Conservation (phyloP, 2,113 vertebrate genomes). For the Picathartes gymnocephalus region DNA sequence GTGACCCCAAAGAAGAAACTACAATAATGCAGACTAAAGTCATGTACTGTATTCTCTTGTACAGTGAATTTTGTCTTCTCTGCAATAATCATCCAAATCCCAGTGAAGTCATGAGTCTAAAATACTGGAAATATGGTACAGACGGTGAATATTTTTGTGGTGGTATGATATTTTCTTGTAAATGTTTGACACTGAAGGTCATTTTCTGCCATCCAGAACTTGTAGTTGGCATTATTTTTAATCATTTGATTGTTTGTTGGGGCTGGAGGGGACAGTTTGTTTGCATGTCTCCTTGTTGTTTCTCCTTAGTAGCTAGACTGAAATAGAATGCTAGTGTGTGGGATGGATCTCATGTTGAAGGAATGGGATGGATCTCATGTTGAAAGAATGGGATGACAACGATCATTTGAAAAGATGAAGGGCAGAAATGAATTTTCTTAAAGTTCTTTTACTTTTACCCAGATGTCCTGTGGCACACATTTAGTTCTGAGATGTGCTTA, state of each 20-base stretch:
- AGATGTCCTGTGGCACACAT: background rate
- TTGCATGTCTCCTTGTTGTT: background rate
- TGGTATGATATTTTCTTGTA: background rate
- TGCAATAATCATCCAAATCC: background rate
- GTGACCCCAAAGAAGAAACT: background rate
- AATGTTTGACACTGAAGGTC: rapidly evolving
- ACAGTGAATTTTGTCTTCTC: background rate
- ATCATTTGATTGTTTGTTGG: background rate
- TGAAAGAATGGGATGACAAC: background rate
- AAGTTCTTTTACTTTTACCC: background rate
- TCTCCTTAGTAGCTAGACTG: background rate
- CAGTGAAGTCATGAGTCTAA: background rate
- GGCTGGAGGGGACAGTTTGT: background rate
- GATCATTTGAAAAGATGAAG: background rate
- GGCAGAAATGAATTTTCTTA: background rate
- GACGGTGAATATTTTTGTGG: background rate
- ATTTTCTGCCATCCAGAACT: background rate
- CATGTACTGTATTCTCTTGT: background rate
- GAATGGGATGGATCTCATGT: background rate
- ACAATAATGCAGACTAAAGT: background rate
- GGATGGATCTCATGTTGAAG: background rate
- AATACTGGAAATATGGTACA: background rate
- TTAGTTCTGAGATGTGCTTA: background rate
- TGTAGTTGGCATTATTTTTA: background rate
- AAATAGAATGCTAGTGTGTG: background rate